A percentile compares a stretch with the other conserved stretches of the same genome.
Evolutionary conservation across 2,113 vertebrate genomes (phyloP).

Genomic region (Otus sunia): DNA sequence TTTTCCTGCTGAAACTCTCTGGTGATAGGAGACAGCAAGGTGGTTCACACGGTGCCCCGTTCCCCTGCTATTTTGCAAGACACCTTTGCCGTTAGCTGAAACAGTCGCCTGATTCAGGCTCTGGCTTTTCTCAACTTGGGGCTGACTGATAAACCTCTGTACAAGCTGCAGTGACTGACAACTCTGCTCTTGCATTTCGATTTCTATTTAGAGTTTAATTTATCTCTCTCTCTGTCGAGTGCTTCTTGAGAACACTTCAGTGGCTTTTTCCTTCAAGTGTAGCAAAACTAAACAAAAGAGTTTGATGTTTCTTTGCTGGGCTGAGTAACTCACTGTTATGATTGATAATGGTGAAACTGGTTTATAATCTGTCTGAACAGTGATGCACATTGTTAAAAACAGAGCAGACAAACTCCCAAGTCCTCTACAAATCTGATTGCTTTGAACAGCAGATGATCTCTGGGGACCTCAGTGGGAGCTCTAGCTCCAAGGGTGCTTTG

Average conservation of each 20-base stretch:
- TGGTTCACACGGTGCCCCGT: fast-evolving
- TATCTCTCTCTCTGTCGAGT: background rate
- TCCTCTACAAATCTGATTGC: background rate
- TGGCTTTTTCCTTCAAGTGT: conserved; percentile 56
- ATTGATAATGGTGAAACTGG: conserved; percentile 28
- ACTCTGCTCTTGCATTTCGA: conserved; percentile 9
- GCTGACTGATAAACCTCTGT: background rate
- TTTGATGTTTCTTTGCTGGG: conserved; percentile 30
- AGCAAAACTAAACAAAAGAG: conserved; percentile 46
- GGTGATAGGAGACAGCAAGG: background rate
- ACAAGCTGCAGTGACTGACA: background rate
- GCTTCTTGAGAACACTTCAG: conserved; percentile 46
- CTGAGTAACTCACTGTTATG: conserved; percentile 39
- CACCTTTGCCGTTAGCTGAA: background rate
- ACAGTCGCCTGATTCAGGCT: fast-evolving
- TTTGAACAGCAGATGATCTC: background rate
- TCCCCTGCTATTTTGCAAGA: fast-evolving
- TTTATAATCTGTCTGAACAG: conserved; percentile 32
- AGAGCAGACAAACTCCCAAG: background rate
- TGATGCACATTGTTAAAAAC: conserved; percentile 18
- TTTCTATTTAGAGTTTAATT: conserved; percentile 57
- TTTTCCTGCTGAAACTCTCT: background rate
- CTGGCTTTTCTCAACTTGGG: background rate
- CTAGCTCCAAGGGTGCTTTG: background rate
- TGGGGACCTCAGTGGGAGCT: background rate